Percentiles rank a stretch among this genome's conserved stretches.
These are phyloP conservation scores for Antitype chi DNA, from an alignment of 2,888 invertebrate genomes.

Conservation along the genomic window DNA sequence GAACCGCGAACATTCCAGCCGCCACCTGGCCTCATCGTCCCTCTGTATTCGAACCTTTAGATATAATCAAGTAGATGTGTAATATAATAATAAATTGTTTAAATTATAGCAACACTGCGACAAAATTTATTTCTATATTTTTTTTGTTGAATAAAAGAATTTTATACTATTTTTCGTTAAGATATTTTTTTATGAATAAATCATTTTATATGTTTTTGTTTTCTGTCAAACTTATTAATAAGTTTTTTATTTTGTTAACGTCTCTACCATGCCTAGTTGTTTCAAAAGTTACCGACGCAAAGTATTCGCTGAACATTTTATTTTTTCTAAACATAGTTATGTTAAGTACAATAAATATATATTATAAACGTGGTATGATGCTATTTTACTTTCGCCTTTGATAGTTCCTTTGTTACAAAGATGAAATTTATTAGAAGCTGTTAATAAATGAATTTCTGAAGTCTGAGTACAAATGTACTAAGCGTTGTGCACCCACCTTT, in stretches of 20 bases:
- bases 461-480: neutral
- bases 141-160: conserved; percentile 73
- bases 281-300: conserved; percentile 65
- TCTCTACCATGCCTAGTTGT: conserved; percentile 40
- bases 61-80: conserved; percentile 61
- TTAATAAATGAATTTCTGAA: conserved; percentile 1
- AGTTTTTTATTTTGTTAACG: conserved; percentile 63
- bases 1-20: conserved; percentile 57
- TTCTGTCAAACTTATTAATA: conserved; percentile 59
- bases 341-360: conserved; percentile 71
- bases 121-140: conserved; percentile 69
- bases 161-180: conserved; percentile 65
- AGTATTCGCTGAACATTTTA: conserved; percentile 55
- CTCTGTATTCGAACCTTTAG: conserved; percentile 40
- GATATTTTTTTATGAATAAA: conserved; percentile 57
- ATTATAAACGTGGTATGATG: conserved; percentile 58
- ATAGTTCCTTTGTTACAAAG: conserved; percentile 25
- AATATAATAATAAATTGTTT: conserved; percentile 52
- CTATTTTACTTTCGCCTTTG: conserved; percentile 51
- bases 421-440: conserved; percentile 15
- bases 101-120: conserved; percentile 60
- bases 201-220: conserved; percentile 68
- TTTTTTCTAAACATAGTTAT: conserved; percentile 66
- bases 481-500: neutral
- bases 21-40: conserved; percentile 56